phyloP scores from a whole-genome alignment of 2,888 invertebrate species.

The Idaea straminata region DNA sequence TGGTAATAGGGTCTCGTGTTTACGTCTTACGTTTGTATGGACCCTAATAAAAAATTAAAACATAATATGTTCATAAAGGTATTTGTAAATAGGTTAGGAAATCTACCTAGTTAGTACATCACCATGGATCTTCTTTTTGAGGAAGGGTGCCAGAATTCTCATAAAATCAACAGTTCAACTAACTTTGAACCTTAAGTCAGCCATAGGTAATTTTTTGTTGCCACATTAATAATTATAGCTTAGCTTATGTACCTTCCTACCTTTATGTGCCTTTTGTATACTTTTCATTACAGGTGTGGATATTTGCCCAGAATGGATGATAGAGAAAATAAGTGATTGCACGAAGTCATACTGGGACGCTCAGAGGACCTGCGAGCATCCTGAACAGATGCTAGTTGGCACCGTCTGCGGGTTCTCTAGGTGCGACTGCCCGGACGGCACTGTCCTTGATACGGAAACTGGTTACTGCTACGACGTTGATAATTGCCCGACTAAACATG shows the following conservation, averaged over 20 bases:
- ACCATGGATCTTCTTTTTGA: too few species aligned
- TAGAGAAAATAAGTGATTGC: slow-evolving; percentile 44
- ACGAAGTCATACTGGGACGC: slow-evolving; percentile 46
- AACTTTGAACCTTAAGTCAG: too few species aligned
- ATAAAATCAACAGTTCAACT: too few species aligned
- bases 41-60: too few species aligned
- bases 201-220: not conserved
- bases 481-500: slow-evolving; percentile 55
- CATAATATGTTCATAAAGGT: too few species aligned
- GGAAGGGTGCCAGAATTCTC: too few species aligned
- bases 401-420: slow-evolving; percentile 56
- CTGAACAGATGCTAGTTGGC: slow-evolving; percentile 47
- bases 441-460: slow-evolving; percentile 50
- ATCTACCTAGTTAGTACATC: not conserved
- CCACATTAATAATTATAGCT: not conserved
- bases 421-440: slow-evolving; percentile 56
- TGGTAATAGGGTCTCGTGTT: too few species aligned
- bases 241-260: not conserved
- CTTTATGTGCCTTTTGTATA: not conserved
- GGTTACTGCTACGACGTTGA: slow-evolving; percentile 60
- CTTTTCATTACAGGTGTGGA: slow-evolving; percentile 46
- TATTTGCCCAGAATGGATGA: slow-evolving; percentile 54
- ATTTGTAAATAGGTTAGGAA: too few species aligned
- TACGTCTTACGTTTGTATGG: too few species aligned
- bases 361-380: slow-evolving; percentile 54